Evolutionary conservation across 2,888 invertebrate species (phyloP), one percentile per base, ranked within the genome.

Genomic region (Pristionchus maxplancki): DNA sequence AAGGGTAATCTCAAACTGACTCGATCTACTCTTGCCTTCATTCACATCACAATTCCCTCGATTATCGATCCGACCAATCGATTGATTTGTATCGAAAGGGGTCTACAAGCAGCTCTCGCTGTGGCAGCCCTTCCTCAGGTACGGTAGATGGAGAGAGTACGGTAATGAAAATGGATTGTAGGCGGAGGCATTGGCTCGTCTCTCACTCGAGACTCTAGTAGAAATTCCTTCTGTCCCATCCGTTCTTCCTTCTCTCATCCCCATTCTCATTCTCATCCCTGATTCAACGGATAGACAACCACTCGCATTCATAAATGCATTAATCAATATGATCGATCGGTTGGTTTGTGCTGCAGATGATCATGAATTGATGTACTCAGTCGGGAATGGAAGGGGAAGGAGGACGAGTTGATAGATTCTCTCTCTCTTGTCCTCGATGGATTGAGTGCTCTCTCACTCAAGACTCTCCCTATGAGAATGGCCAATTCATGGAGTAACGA

Each of bases 271-370:
- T 48, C 81, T 62, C 11, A 31, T 81, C 13, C 88, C 81, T 28
- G 81, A 78, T 81, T 78, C 88, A 9, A 44, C 88, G 9, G 81
- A 87, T 37, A 67, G 53, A 74, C 71, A 48, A 37, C 74, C 74
- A 53, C 74, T 87, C 13, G 44, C 40, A 34, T 37, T 87, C 37
- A 58, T 87, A 24, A 67, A 87, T 74, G 67, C 71, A 31, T 37
- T 87, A 13, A 24, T 87, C 31, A 87, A 87, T 74, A 67, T 87
- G 15, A 87, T 87, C 50, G 87, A 87, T 37, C 44, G 74, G 87
- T 87, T 20, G 34, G 87, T 62, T 83, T 17, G 11, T 6, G 40
- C 40, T 78, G 31, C 34, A 31, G 24, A 58, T 24, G 9, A 64
- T 58, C 4, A 31, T 78, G 28, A 78, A 13, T 31, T 44, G 0